Evolutionary conservation across 1,140 invertebrate species (phyloP).

Genomic region (Anagrus nilaparvatae): DNA sequence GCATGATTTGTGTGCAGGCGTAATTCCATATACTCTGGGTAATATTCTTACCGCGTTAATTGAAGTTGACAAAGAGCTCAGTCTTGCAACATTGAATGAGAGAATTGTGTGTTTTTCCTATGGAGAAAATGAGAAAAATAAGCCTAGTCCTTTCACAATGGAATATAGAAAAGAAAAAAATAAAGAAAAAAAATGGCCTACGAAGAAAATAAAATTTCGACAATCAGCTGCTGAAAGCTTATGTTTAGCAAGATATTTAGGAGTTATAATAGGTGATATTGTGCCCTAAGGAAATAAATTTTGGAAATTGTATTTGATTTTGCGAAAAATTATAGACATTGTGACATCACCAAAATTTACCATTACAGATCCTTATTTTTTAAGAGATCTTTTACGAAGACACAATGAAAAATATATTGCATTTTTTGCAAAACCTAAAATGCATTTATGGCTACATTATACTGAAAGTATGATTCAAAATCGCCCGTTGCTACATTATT

Average conservation of each 20-base stretch:
- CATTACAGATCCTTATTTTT: background rate
- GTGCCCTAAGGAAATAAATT: constrained; percentile 10
- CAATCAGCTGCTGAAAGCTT: constrained; percentile 13
- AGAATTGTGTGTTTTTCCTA: constrained; percentile 16
- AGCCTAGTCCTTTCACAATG: constrained; percentile 1
- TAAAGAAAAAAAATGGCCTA: constrained; percentile 1
- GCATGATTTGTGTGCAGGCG: constrained; percentile 16
- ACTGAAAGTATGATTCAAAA: constrained; percentile 5
- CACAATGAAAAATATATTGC: constrained; percentile 13
- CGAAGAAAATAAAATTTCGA: constrained; percentile 12
- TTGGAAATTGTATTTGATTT: constrained; percentile 15
- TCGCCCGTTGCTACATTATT: constrained; percentile 10
- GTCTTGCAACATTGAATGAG: constrained; percentile 13
- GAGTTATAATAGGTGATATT: constrained; percentile 15
- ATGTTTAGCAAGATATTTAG: constrained; percentile 11
- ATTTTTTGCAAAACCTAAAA: constrained; percentile 16
- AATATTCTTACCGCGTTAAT: constrained; percentile 14
- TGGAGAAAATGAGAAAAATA: constrained; percentile 10
- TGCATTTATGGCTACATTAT: constrained; percentile 16
- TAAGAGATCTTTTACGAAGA: constrained; percentile 10
- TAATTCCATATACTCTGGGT: constrained; percentile 10
- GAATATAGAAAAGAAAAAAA: constrained; percentile 3
- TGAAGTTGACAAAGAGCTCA: constrained; percentile 11
- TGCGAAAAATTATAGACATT: constrained; percentile 4
- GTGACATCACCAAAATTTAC: constrained; percentile 12